Conservation (phyloP, 2,797 vertebrate genomes). For the Neolamprologus multifasciatus region DNA sequence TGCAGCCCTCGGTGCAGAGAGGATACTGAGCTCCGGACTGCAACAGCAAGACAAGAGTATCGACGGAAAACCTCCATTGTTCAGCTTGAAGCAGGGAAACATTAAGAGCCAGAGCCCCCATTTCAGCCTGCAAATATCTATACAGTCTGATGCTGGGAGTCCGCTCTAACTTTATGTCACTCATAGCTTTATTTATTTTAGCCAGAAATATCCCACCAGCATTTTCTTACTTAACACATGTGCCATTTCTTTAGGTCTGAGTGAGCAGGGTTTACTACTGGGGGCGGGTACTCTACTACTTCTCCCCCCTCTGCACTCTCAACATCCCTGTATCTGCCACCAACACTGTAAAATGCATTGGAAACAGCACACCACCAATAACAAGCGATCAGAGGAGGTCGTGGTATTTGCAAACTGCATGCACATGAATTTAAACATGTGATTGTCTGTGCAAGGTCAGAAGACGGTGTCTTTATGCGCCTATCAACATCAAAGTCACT, state of each 20-base stretch:
- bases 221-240: background rate
- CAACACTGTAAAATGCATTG: conserved; percentile 1
- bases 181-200: background rate
- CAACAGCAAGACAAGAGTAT: conserved; percentile 18
- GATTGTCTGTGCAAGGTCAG: background rate
- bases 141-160: too few relatives aligned
- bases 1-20: conserved; percentile 24
- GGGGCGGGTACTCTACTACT: conserved; percentile 50
- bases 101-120: background rate
- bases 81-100: conserved; percentile 21
- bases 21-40: conserved; percentile 6
- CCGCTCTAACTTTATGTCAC: background rate
- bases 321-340: conserved; percentile 21
- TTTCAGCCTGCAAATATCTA: background rate
- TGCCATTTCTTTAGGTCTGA: background rate
- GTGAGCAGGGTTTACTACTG: conserved; percentile 55
- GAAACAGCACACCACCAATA: background rate
- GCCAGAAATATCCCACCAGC: background rate
- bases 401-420: background rate
- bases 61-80: conserved; percentile 62
- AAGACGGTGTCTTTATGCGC: background rate
- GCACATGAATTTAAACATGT: background rate
- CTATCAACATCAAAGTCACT: background rate
- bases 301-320: background rate
- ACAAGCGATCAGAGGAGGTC: background rate